Base-by-base conservation (phyloP, 2,888 invertebrate genomes). In the Hanleya hanleyi region DNA sequence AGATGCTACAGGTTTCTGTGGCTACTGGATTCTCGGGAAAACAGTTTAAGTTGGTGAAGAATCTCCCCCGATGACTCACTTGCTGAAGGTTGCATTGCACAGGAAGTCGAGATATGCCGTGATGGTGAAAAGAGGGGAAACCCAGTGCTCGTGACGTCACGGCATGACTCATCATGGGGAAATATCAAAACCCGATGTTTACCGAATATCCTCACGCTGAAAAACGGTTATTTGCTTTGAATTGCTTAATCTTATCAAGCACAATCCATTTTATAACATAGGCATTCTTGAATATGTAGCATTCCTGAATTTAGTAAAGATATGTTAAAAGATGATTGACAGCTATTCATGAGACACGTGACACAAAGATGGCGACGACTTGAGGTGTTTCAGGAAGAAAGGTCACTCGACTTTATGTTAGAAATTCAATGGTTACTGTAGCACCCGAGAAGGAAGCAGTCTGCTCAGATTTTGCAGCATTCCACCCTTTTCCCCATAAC, bases 331-430 rank as follows among this genome's bases (percentile, higher is more conserved):
- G 18, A 12, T 12, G 18, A 41, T 41, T 18, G 26, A 4, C 22
- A 22, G 26, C 22, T 57, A 57, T 57, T 57, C 57, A 57, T 57
- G 57, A 57, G 57, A 12, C 57, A 57, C 57, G 57, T 57, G 57
- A 57, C 57, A 22, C 12, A 15, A 57, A 57, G 12, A 57, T 57
- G 57, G 57, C 57, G 22, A 15, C 57, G 4, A 57, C 15, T 57
- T 29, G 22, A 29, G 22, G 22, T 29, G 12, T 12, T 29, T 32
- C 22, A 22, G 29, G 57, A 57, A 57, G 22, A 15, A 29, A 12
- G 29, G 12, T 32, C 29, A 32, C 57, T 57, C 29, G 4, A n/a
- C 18, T 22, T 47, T 47, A n/a, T 22, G 47, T n/a, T 47, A n/a
- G 22, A 22, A 22, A 47, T n/a, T 47, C 47, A 47, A 47, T 47